Conservation (phyloP, 2,888 invertebrate species). For the Ormyrus thymus region DNA sequence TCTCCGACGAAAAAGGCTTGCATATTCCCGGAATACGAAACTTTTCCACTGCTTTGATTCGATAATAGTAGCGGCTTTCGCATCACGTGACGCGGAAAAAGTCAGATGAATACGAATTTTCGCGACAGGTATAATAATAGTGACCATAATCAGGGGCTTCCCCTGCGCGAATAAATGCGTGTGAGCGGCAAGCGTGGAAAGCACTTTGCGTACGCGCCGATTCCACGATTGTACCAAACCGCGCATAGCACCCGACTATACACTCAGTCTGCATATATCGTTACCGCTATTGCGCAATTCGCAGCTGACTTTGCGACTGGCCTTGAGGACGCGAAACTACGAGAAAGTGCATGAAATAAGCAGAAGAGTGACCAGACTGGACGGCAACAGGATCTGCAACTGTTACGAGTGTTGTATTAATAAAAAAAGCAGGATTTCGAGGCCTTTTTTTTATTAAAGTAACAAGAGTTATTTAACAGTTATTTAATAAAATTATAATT, state of each 20-base stretch:
- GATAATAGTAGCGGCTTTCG: neutral
- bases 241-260: conserved; percentile 1
- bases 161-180: neutral
- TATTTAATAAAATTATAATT: conserved; percentile 33
- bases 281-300: conserved; percentile 32
- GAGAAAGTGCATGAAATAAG: conserved; percentile 18
- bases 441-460: conserved; percentile 7
- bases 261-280: neutral
- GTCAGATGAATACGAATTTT: conserved; percentile 15
- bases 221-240: conserved; percentile 1
- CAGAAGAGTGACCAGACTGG: too few relatives aligned
- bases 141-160: conserved; percentile 20
- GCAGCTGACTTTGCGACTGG: conserved; percentile 19
- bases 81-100: neutral
- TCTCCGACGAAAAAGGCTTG: neutral
- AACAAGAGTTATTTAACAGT: conserved; percentile 34
- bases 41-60: conserved; percentile 8
- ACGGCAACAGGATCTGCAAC: neutral
- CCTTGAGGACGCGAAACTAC: conserved; percentile 27
- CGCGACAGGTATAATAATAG: neutral
- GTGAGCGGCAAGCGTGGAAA: neutral
- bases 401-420: neutral
- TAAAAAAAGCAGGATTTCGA: neutral
- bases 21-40: conserved; percentile 11
- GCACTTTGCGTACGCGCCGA: conserved; percentile 3